A percentile compares a stretch with the other conserved stretches of the same genome.
These are phyloP conservation scores for Dreissena rostriformis DNA, from an alignment of 1,140 invertebrate species.

Conservation along the genomic window DNA sequence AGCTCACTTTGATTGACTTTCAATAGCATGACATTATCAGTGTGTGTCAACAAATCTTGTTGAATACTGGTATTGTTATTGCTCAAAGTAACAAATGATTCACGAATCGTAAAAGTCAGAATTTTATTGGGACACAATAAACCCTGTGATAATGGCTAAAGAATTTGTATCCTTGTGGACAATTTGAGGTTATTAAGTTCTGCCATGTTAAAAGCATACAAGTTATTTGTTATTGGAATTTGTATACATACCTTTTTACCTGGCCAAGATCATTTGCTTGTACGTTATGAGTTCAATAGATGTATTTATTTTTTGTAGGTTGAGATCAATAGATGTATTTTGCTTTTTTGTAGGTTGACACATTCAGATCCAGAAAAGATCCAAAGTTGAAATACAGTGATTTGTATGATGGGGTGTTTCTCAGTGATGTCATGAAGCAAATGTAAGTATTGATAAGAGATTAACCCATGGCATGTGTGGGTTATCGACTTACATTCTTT, in stretches of 20 bases:
- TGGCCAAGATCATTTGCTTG: no score
- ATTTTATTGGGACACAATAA: background rate
- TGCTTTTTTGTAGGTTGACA: slow-evolving; percentile 43
- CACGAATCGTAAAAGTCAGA: background rate
- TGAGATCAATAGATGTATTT: background rate
- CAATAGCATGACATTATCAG: background rate
- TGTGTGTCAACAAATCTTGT: background rate
- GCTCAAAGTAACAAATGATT: slow-evolving; percentile 1
- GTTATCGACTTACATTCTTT: no score
- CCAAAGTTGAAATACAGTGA: slow-evolving; percentile 52
- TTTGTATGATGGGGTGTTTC: slow-evolving; percentile 55
- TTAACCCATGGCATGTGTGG: no score
- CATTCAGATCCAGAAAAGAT: slow-evolving; percentile 33
- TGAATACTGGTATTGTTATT: background rate
- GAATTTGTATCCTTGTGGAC: no score
- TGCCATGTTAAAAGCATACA: no score
- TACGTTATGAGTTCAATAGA: no score
- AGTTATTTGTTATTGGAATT: no score
- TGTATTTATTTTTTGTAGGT: no score
- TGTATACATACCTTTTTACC: no score
- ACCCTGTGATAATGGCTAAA: no score
- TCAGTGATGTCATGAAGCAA: slow-evolving; percentile 50
- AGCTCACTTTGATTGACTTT: background rate
- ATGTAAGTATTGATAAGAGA: slow-evolving; percentile 39
- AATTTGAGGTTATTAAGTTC: no score